These are phyloP conservation scores for Nothura maculosa DNA, from an alignment of 2,797 vertebrate species.

Conservation along the genomic window DNA sequence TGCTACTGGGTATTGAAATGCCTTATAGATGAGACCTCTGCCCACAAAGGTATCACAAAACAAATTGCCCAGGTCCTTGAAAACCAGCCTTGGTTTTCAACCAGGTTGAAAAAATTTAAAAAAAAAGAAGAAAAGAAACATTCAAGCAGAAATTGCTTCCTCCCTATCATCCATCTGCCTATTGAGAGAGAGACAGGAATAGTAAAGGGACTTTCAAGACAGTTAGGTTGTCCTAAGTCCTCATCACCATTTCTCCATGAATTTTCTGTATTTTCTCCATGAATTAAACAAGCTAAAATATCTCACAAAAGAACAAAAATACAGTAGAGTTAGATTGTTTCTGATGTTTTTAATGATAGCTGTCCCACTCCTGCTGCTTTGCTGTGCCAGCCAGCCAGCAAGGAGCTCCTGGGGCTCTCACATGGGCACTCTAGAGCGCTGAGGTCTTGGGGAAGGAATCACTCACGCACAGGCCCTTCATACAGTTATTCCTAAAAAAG, in stretches of 20 bases:
- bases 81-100: not conserved
- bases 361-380: not conserved
- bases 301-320: not conserved
- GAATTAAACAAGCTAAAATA: not conserved
- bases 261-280: not conserved
- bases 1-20: not conserved
- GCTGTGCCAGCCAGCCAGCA: not conserved
- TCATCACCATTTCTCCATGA: not conserved
- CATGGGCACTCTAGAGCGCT: not conserved
- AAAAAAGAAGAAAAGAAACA: not conserved
- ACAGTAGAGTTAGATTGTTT: not conserved
- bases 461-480: not conserved
- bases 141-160: not conserved
- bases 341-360: not conserved
- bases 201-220: not conserved
- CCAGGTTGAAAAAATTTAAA: not conserved
- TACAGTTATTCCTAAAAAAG: not conserved
- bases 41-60: not conserved
- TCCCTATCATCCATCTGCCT: not conserved
- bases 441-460: not conserved
- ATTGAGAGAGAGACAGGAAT: not conserved
- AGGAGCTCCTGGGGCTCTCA: not conserved
- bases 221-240: not conserved
- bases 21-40: not conserved
- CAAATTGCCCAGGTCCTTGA: not conserved